Base-by-base conservation (phyloP, 2,888 invertebrate species). In the Pseudococcus viburni region DNA sequence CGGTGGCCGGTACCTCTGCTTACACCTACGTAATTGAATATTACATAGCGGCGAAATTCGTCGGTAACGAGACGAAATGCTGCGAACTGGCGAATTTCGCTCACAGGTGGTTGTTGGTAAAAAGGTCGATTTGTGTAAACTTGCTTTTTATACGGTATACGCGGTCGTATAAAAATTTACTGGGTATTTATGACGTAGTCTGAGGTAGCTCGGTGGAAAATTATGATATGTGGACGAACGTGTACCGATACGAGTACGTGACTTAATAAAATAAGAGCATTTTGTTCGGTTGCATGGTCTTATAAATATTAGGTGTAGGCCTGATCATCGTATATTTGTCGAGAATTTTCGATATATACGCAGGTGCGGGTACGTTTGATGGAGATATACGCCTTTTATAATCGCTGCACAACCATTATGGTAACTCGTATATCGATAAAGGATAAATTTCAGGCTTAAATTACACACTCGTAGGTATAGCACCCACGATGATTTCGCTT, bases 81-180 rank as follows among this genome's bases (percentile, higher is more conserved):
- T 5, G 55, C 55, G 55, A 17, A 55, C 26, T 33, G 26, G 26
- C 26, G 15, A 55, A 17, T 73, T 73, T 73, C 26, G 26, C 33
- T 73, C 68, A 73, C 68, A 73, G 68, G 68, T 73, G 68, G 68
- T 73, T 73, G 68, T 33, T 0, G 68, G 33, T 26, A 73, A 73
- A 73, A 73, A 33, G 68, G 26, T 26, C 68, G 59, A 59, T 59
- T 19, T 59, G 68, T 9, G 68, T 73, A 33, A 33, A 64, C 9
- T 64, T 19, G 15, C 22, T 64, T 73, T 26, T 33, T 33, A 33
- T 73, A 33, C 26, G n/a, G 0, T 33, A 15, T 64, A 64, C 22
- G 12, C 64, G 64, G 22, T 22, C 22, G 68, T 26, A 73, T 73
- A 26, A 73, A 59, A 73, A 73, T 73, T 73, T 73, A 73, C 68